Percentiles rank a stretch among this genome's conserved stretches.
These are phyloP conservation scores for Chinchilla lanigera DNA, from an alignment of 2,113 vertebrate species.

Conservation along the genomic window DNA sequence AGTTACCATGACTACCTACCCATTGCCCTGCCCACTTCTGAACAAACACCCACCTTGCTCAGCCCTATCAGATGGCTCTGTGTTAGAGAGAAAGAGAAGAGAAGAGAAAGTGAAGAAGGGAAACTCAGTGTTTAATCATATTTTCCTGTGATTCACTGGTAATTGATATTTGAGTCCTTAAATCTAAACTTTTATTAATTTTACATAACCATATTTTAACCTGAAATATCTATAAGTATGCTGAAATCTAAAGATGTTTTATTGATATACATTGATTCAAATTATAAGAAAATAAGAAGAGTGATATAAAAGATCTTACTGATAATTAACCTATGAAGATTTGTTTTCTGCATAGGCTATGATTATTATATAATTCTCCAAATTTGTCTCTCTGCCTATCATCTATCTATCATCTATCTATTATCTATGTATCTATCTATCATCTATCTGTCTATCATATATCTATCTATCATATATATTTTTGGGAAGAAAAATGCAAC, in stretches of 20 bases:
- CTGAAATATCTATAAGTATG: neutral
- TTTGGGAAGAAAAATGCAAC: neutral
- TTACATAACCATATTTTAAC: neutral
- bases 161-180: neutral
- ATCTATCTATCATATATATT: neutral
- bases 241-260: constrained; percentile 27
- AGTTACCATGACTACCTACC: no score
- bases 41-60: neutral
- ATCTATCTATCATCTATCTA: neutral
- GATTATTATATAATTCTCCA: neutral
- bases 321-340: neutral
- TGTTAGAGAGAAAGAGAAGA: neutral
- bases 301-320: neutral
- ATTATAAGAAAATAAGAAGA: constrained; percentile 29
- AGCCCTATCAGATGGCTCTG: neutral
- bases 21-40: accelerated
- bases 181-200: neutral
- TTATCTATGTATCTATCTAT: neutral
- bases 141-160: neutral
- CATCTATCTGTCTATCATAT: neutral
- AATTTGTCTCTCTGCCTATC: neutral
- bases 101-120: neutral
- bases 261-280: constrained; percentile 27
- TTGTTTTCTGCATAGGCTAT: neutral
- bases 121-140: neutral